Percentiles rank a stretch among this genome's conserved stretches.
phyloP scores from a whole-genome alignment of 2,888 invertebrate species.

The Trisateles emortualis region DNA sequence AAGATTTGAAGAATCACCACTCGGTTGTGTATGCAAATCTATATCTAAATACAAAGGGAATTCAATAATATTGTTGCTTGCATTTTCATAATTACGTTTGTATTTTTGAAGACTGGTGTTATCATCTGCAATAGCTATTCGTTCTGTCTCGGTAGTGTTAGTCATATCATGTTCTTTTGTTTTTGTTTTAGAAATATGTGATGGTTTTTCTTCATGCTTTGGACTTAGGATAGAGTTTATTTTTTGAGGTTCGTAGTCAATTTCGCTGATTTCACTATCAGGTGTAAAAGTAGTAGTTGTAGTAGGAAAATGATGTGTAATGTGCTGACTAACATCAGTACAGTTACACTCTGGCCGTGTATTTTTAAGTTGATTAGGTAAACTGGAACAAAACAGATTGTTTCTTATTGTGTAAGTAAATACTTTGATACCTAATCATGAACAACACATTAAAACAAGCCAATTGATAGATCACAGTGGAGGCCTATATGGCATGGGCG shows the following conservation, averaged over 20 bases:
- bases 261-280: conserved; percentile 4
- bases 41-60: conserved; percentile 35
- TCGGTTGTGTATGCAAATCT: conserved; percentile 15
- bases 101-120: neutral
- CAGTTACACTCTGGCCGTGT: conserved; percentile 26
- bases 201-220: conserved; percentile 1
- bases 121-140: neutral
- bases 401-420: neutral
- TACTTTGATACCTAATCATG: no score
- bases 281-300: neutral
- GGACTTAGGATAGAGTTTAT: neutral
- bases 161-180: neutral
- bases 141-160: neutral
- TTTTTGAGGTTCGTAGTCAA: conserved; percentile 13
- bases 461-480: no score
- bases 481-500: no score
- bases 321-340: conserved; percentile 5
- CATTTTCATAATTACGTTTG: neutral
- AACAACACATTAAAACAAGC: no score
- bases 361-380: conserved; percentile 10
- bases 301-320: neutral
- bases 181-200: neutral
- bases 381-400: conserved; percentile 27
- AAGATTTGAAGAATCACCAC: conserved; percentile 8
- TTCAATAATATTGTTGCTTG: neutral